phyloP scores from a whole-genome alignment of 2,888 invertebrate genomes.

The Colletes collaris region DNA sequence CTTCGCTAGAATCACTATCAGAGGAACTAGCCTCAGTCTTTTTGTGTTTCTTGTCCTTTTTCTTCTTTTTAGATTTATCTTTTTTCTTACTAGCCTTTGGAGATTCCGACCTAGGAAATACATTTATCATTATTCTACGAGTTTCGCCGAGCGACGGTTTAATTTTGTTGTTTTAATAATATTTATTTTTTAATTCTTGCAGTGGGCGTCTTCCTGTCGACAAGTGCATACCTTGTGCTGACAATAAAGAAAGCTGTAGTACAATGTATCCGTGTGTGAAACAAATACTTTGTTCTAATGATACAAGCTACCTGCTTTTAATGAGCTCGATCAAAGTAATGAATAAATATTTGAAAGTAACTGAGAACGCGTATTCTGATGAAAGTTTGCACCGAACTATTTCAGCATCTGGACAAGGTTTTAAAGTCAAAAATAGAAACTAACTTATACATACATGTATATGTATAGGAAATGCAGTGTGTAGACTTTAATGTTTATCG shows the following conservation, averaged over 20 bases:
- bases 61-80: conserved; percentile 81
- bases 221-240: conserved; percentile 82
- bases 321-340: conserved; percentile 48
- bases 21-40: conserved; percentile 78
- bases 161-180: conserved; percentile 53
- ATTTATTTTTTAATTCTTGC: conserved; percentile 74
- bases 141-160: conserved; percentile 18
- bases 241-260: conserved; percentile 77
- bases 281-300: conserved; percentile 67
- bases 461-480: conserved; percentile 57
- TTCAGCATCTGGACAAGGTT: conserved; percentile 47
- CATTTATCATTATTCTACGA: conserved; percentile 46
- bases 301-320: conserved; percentile 64
- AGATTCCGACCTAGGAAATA: conserved; percentile 80
- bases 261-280: conserved; percentile 72
- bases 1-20: conserved; percentile 80
- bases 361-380: conserved; percentile 38
- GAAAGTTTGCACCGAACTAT: conserved; percentile 42
- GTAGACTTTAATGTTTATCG: conserved; percentile 24
- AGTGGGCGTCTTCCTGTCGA: conserved; percentile 80
- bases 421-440: conserved; percentile 39
- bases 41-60: conserved; percentile 81
- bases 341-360: conserved; percentile 46
- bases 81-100: conserved; percentile 81
- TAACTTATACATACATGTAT: conserved; percentile 42